Base-by-base conservation (phyloP, 2,113 vertebrate species). In the Pelmatolapia mariae region DNA sequence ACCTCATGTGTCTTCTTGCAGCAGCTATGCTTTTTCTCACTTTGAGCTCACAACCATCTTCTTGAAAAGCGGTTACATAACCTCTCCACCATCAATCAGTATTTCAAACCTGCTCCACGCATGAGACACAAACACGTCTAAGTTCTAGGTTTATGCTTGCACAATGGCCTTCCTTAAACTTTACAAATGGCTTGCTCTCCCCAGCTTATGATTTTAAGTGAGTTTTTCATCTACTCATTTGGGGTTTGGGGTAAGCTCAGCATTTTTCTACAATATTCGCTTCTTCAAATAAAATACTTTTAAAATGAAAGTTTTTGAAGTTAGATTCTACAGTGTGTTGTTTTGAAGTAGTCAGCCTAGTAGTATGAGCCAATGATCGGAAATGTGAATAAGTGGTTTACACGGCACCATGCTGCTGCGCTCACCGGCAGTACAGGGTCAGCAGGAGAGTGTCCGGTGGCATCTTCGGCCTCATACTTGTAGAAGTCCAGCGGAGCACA, bases 401-500 rank as follows among this genome's bases (percentile, higher is more conserved):
- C 71, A 50, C 1, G 4, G 24, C 22, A 18, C 31, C 36, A 47
- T 15, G 38, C 15, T 7, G 11, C 33, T 7, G 4, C 45, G 92
- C 97, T 97, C 92, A 98, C 97, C 18, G 97, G 97, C 31, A 98
- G 95, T 11, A 26, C 24, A 1, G 95, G 76, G 68, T 97, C 95
- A 10, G 79, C 33, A 1, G 97, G 96, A 2, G 96, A 90, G 3
- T 94, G 96, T 36, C 95, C 90, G 0, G 81, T 90, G 22, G 97
- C 97, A 2, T 86, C 93, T 84, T 99, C 97, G 0, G 97, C 97
- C 91, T 99, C 97, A 0, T 98, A 97, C 59, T 93, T 97, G 88
- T 97, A 97, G 91, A 96, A 96, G 91, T 98, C 97, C 0, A 99
- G 94, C 0, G 96, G 93, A 13, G 97, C 96, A 0, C 98, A 98